These are phyloP conservation scores for Pollenia griseotomentosa DNA, from an alignment of 2,888 invertebrate species.

Conservation along the genomic window DNA sequence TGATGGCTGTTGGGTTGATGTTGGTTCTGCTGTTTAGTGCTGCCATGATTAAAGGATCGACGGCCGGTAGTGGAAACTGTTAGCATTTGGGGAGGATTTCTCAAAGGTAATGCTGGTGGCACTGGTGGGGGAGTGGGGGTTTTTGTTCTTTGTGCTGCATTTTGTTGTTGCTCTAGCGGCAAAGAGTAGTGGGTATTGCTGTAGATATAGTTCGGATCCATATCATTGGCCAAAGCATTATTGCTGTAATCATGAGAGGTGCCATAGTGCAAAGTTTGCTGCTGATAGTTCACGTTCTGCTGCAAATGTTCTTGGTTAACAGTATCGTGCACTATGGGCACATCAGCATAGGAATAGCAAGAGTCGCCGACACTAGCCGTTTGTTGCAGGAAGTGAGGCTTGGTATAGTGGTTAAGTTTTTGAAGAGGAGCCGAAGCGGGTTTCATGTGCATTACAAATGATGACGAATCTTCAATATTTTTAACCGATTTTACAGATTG, in stretches of 20 bases:
- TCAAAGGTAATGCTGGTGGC: conserved; percentile 83
- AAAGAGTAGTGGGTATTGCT: conserved; percentile 83
- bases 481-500: conserved; percentile 74
- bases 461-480: conserved; percentile 78
- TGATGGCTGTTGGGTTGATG: conserved; percentile 31
- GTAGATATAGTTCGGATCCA: conserved; percentile 83
- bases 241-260: conserved; percentile 74
- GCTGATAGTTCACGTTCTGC: conserved; percentile 79
- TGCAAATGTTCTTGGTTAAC: conserved; percentile 77
- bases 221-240: conserved; percentile 75
- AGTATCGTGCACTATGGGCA: conserved; percentile 79
- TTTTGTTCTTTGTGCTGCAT: conserved; percentile 77
- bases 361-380: conserved; percentile 80
- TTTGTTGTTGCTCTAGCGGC: conserved; percentile 81
- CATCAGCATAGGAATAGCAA: conserved; percentile 81
- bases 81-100: conserved; percentile 80
- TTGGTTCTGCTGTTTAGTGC: conserved; percentile 47
- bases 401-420: conserved; percentile 81
- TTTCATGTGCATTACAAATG: conserved; percentile 83
- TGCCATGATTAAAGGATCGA: conserved; percentile 71
- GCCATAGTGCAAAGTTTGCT: conserved; percentile 73
- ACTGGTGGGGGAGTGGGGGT: conserved; percentile 83
- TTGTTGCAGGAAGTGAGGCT: conserved; percentile 80
- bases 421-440: conserved; percentile 73
- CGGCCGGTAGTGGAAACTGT: conserved; percentile 75